Evolutionary conservation across 2,888 invertebrate species (phyloP).

Genomic region (Lysandra coridon): DNA sequence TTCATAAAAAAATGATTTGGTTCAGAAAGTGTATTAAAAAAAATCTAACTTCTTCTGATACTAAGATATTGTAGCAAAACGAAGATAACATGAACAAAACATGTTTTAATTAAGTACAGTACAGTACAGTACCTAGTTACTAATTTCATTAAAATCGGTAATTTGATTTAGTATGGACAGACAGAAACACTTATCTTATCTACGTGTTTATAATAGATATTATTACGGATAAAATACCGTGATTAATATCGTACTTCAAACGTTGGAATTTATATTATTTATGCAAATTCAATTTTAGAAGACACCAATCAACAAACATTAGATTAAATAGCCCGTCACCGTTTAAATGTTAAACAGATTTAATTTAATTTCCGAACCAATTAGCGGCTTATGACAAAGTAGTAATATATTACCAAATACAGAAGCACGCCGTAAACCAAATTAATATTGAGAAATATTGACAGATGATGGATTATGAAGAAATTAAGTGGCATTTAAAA

Average conservation of each 20-base stretch:
- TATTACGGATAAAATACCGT: neutral
- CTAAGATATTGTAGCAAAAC: too few species aligned
- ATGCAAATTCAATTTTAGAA: neutral
- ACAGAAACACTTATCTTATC: too few species aligned
- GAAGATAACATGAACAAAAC: too few species aligned
- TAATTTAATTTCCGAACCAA: neutral
- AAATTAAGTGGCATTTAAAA: constrained; percentile 18
- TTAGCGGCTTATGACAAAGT: constrained; percentile 21
- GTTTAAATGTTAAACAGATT: constrained; percentile 8
- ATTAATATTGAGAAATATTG: neutral
- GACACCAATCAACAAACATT: constrained; percentile 1
- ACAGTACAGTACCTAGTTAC: too few species aligned
- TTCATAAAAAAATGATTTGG: too few species aligned
- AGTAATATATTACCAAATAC: constrained; percentile 4
- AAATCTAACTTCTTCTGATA: too few species aligned
- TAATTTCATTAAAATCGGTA: too few species aligned
- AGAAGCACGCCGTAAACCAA: neutral
- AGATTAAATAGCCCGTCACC: neutral
- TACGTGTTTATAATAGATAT: too few species aligned
- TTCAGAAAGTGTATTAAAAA: too few species aligned
- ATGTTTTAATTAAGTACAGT: too few species aligned
- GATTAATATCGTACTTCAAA: neutral
- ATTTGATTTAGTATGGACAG: too few species aligned
- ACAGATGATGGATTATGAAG: neutral
- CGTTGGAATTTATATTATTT: neutral